Evolutionary conservation across 2,888 invertebrate genomes (phyloP), one percentile per base, ranked within the genome.

Genomic region (Beris morrisii): DNA sequence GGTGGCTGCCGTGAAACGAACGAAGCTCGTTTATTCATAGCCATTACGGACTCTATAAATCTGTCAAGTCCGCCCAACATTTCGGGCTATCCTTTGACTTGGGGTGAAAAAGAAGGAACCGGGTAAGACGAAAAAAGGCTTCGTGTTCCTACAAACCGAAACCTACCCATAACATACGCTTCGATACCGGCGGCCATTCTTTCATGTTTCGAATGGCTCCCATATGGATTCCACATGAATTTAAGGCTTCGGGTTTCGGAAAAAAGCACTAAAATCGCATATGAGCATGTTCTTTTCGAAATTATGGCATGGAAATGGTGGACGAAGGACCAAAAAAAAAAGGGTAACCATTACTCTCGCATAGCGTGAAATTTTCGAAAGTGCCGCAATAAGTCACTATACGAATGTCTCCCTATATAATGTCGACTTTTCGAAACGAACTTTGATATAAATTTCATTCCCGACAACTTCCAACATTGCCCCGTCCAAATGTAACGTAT

Each of bases 11-110:
- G 55, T 43, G 32, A 61, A 61, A 50, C 28, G 46, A 58, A 28
- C 28, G 38, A 50, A 22, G 61, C 61, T 61, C 61, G 52, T 61
- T 61, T 61, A 61, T 61, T 61, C 61, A 50, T 53, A 22, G 52
- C 61, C 52, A 61, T 61, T 61, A 61, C 61, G 48, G 52, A 50
- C 48, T 61, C 61, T 50, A 61, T 61, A 61, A 61, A 61, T 61
- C 61, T 61, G 61, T 43, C 61, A 61, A 50, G 61, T 12, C 32
- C 38, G 38, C 9, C 52, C 12, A 38, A 38, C 32, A 38, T 38
- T 48, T 38, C 12, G 38, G 32, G 28, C 13, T 38, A 15, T 61
- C 50, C 50, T 50, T 22, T 38, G 32, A 22, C 32, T 50, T 15
- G 43, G 50, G 38, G 13, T 52, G 38, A 15, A 38, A 38, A 59